A percentile compares a stretch with the other conserved stretches of the same genome.
These are phyloP conservation scores for Pelobates cultripes DNA, from an alignment of 2,797 vertebrate genomes.

Conservation along the genomic window DNA sequence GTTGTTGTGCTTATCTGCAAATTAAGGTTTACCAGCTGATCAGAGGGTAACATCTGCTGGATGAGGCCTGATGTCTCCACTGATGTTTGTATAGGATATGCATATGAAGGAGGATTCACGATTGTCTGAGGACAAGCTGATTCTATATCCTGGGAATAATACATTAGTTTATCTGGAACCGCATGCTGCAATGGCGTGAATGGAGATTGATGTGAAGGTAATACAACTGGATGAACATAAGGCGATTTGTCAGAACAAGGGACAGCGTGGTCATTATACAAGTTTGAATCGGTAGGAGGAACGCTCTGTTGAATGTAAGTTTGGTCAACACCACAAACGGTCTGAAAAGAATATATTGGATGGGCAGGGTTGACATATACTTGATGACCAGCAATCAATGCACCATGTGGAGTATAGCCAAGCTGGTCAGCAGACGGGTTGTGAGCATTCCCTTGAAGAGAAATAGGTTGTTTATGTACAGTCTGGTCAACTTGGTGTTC, in stretches of 20 bases:
- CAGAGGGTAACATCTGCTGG: slow-evolving; percentile 37
- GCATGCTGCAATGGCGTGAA: slow-evolving; percentile 20
- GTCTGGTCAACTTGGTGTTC: slow-evolving; percentile 7
- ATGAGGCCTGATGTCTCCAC: slow-evolving; percentile 31
- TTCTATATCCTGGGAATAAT: neutral
- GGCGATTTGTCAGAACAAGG: neutral
- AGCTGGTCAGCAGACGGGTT: slow-evolving; percentile 2
- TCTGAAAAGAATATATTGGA: neutral
- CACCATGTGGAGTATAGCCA: neutral
- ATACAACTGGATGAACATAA: slow-evolving; percentile 23
- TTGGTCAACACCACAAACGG: neutral
- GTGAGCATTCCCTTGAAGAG: slow-evolving; percentile 2
- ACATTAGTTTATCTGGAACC: slow-evolving; percentile 10
- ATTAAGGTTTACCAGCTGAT: slow-evolving; percentile 40
- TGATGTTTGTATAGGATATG: slow-evolving; percentile 1
- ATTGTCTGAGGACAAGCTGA: neutral
- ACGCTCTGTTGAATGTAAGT: slow-evolving; percentile 14
- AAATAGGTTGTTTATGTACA: slow-evolving; percentile 22
- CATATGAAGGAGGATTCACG: neutral
- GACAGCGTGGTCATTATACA: slow-evolving; percentile 1
- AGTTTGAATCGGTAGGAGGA: slow-evolving; percentile 3
- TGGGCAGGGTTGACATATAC: neutral
- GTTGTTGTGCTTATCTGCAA: slow-evolving; percentile 31
- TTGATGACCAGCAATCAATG: slow-evolving; percentile 13
- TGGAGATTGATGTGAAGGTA: neutral